Evolutionary conservation across 2,888 invertebrate species (phyloP).

Genomic region (Crocallis elinguaria): DNA sequence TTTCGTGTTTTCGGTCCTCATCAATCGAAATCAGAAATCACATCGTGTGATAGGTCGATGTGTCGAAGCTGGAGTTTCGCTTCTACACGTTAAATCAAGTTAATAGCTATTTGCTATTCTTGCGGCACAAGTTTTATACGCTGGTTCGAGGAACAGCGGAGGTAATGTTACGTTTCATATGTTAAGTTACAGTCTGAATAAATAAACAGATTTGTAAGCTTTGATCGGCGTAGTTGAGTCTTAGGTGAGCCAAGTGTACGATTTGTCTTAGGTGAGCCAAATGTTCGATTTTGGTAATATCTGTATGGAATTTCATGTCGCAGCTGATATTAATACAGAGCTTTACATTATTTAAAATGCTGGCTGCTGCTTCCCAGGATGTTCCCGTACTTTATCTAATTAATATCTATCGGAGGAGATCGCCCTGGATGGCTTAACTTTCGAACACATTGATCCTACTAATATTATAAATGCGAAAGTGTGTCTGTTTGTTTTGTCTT

Average conservation of each 20-base stretch:
- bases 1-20: too few relatives aligned
- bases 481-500: too few relatives aligned
- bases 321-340: neutral
- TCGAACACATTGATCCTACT: too few relatives aligned
- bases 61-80: too few relatives aligned
- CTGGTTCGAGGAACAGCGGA: conserved; percentile 11
- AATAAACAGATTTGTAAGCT: conserved; percentile 19
- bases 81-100: too few relatives aligned
- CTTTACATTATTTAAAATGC: neutral
- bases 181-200: conserved; percentile 22
- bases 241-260: conserved; percentile 4
- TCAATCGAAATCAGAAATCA: too few relatives aligned
- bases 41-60: too few relatives aligned
- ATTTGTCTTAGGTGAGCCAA: conserved; percentile 3
- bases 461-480: too few relatives aligned
- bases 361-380: too few relatives aligned
- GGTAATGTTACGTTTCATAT: conserved; percentile 19
- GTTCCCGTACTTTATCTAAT: too few relatives aligned
- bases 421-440: conserved; percentile 12
- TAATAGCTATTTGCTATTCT: too few relatives aligned
- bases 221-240: conserved; percentile 13
- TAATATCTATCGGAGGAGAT: neutral
- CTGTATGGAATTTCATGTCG: neutral
- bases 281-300: conserved; percentile 2
- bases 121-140: too few relatives aligned